Conservation (phyloP, 2,113 vertebrate species). For the Gnathonemus longibarbis region DNA sequence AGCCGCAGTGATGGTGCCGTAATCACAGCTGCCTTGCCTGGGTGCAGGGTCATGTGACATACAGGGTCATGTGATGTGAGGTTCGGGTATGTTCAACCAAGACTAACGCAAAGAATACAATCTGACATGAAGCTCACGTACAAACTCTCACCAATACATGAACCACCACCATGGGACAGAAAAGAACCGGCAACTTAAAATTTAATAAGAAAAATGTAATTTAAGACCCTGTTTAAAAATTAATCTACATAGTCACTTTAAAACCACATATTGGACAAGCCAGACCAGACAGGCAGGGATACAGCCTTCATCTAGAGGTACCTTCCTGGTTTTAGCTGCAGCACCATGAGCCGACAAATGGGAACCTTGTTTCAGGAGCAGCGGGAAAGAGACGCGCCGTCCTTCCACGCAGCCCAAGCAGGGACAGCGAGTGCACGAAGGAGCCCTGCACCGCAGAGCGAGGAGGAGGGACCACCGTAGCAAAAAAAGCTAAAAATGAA, state of each 20-base stretch:
- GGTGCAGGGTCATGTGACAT: not conserved
- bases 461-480: not conserved
- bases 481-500: not conserved
- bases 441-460: not conserved
- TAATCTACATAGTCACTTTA: not conserved
- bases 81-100: not conserved
- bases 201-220: not conserved
- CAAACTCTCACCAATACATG: not conserved
- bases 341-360: not conserved
- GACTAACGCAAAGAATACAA: not conserved
- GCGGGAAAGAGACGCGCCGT: not conserved
- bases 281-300: not conserved
- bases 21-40: not conserved
- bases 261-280: not conserved
- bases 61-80: not conserved
- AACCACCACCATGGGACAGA: not conserved
- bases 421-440: not conserved
- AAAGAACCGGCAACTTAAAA: not conserved
- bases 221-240: not conserved
- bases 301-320: not conserved
- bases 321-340: not conserved
- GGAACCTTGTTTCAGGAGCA: constrained; percentile 4
- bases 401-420: not conserved
- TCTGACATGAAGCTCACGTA: not conserved
- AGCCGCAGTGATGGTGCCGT: not conserved